A percentile compares a stretch with the other conserved stretches of the same genome.
phyloP scores from a whole-genome alignment of 2,888 invertebrate species.

The Encarsia formosa region DNA sequence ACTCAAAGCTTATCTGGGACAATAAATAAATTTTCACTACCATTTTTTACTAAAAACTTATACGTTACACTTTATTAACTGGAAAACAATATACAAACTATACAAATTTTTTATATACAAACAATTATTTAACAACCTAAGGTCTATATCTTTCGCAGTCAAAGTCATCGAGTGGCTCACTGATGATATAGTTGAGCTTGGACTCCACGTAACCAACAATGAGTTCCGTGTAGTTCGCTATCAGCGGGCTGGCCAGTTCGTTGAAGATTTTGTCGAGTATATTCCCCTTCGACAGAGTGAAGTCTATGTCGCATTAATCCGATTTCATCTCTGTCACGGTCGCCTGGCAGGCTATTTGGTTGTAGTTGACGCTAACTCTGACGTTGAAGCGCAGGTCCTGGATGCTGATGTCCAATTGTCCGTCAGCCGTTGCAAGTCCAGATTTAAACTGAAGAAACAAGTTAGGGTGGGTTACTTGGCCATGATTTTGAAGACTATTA shows the following conservation, averaged over 20 bases:
- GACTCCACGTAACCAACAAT: neutral
- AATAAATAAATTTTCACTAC: too few relatives aligned
- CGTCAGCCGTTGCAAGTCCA: conserved; percentile 17
- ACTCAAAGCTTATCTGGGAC: too few relatives aligned
- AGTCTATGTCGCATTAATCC: too few relatives aligned
- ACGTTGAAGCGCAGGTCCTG: neutral
- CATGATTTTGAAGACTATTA: too few relatives aligned
- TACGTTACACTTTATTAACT: too few relatives aligned
- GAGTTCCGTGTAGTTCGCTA: neutral
- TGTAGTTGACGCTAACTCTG: neutral
- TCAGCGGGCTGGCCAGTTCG: neutral
- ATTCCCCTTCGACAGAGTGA: neutral
- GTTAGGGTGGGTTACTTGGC: neutral
- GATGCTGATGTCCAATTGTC: neutral
- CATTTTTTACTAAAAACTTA: too few relatives aligned
- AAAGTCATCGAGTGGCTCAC: neutral
- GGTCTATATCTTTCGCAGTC: conserved; percentile 14
- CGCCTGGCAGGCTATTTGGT: neutral
- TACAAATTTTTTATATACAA: too few relatives aligned
- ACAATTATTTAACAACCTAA: neutral
- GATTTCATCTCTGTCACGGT: neutral
- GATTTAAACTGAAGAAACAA: conserved; percentile 25
- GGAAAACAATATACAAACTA: too few relatives aligned
- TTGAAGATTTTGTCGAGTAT: neutral
- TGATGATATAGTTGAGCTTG: neutral